Conservation (phyloP, 2,888 invertebrate species). For the Eupithecia pulchellata region DNA sequence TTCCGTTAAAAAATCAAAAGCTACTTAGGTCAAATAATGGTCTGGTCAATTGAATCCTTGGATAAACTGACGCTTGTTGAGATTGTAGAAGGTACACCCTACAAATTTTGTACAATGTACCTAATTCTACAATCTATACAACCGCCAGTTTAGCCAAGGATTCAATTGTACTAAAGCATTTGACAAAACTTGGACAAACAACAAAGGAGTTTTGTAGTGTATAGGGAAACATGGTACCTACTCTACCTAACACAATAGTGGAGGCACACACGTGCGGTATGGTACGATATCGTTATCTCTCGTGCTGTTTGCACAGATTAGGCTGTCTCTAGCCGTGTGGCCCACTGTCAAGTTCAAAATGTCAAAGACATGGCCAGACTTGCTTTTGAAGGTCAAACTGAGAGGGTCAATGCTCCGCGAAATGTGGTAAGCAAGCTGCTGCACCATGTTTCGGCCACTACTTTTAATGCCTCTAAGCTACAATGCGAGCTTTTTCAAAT, state of each 20-base stretch:
- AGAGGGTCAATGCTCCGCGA: constrained; percentile 39
- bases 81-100: too few relatives aligned
- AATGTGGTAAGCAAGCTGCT: constrained; percentile 11
- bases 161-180: too few relatives aligned
- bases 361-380: constrained; percentile 64
- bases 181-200: neutral
- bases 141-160: too few relatives aligned
- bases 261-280: constrained; percentile 58
- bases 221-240: constrained; percentile 38
- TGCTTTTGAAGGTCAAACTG: constrained; percentile 52
- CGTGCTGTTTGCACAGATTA: constrained; percentile 73
- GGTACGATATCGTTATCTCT: constrained; percentile 59
- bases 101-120: too few relatives aligned
- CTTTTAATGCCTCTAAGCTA: neutral
- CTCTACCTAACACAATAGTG: constrained; percentile 40
- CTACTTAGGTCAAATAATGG: neutral
- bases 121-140: too few relatives aligned
- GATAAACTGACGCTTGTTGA: neutral
- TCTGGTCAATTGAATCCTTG: neutral
- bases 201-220: constrained; percentile 26
- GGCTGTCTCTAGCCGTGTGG: constrained; percentile 54
- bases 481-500: neutral
- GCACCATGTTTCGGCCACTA: neutral
- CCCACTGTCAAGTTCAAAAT: constrained; percentile 82
- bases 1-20: neutral